phyloP scores from a whole-genome alignment of 1,140 invertebrate species.

The Atopsyche davidsoni region DNA sequence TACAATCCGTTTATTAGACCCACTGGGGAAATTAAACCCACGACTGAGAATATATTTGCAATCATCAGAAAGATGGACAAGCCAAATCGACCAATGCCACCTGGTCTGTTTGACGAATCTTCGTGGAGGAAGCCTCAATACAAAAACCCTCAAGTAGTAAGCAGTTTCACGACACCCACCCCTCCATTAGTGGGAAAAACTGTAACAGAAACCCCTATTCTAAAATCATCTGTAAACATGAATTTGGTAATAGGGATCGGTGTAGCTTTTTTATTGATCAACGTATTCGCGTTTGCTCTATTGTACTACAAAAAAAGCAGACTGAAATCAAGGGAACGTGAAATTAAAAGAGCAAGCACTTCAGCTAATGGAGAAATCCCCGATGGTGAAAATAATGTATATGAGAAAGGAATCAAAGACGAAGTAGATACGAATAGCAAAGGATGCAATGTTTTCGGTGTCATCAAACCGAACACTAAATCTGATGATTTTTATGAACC shows the following conservation, averaged over 20 bases:
- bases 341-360: constrained; percentile 41
- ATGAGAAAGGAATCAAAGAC: constrained; percentile 42
- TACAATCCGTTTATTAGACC: constrained; percentile 35
- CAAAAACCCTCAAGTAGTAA: constrained; percentile 6
- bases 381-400: constrained; percentile 39
- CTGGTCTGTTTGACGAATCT: constrained; percentile 37
- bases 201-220: constrained; percentile 36
- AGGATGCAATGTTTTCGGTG: constrained; percentile 52
- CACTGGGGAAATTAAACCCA: constrained; percentile 8
- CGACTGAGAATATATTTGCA: constrained; percentile 21
- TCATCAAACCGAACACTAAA: constrained; percentile 45
- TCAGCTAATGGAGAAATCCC: constrained; percentile 27
- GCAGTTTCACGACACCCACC: no score
- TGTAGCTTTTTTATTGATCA: constrained; percentile 73
- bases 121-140: constrained; percentile 5
- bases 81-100: constrained; percentile 35
- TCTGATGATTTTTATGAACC: constrained; percentile 54
- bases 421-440: constrained; percentile 41
- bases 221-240: constrained; percentile 51
- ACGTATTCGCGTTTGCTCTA: constrained; percentile 67
- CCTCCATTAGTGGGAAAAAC: constrained; percentile 11
- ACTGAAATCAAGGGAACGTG: constrained; percentile 46
- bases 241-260: constrained; percentile 72
- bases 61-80: constrained; percentile 37
- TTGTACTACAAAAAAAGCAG: constrained; percentile 71